phyloP scores from a whole-genome alignment of 2,113 vertebrate species.

The Anarrhichthys ocellatus region DNA sequence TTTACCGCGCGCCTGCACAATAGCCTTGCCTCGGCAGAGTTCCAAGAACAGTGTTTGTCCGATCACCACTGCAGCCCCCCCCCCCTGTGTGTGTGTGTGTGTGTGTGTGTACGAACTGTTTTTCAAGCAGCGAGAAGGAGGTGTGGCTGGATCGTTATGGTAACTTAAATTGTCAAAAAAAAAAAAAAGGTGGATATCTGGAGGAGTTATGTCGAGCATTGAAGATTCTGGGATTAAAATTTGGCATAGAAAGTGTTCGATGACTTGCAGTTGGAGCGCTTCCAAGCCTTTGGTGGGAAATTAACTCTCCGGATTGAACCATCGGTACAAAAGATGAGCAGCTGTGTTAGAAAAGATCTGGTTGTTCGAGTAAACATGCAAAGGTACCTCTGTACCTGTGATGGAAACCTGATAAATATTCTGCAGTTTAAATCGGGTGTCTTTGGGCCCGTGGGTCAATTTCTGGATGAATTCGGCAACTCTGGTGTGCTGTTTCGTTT shows the following conservation, averaged over 20 bases:
- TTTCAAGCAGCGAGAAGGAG: constrained; percentile 42
- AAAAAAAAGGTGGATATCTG: neutral
- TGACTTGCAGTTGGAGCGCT: constrained; percentile 22
- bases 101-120: neutral
- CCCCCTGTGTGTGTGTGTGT: constrained; percentile 37
- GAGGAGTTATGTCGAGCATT: constrained; percentile 15
- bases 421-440: neutral
- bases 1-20: constrained; percentile 71
- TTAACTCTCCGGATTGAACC: neutral
- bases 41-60: constrained; percentile 75
- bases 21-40: constrained; percentile 71
- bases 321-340: no score
- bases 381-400: neutral
- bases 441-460: neutral
- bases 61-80: constrained; percentile 60
- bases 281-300: constrained; percentile 8
- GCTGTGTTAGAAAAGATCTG: neutral
- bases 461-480: neutral
- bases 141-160: constrained; percentile 59
- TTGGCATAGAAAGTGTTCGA: neutral
- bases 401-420: neutral
- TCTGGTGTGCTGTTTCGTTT: neutral
- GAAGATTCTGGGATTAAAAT: neutral
- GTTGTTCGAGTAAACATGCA: no score
- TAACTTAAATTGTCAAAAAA: constrained; percentile 38